Percentiles rank a stretch among this genome's conserved stretches.
These are phyloP conservation scores for Okamejei kenojei DNA, from an alignment of 2,797 vertebrate genomes.

Conservation along the genomic window DNA sequence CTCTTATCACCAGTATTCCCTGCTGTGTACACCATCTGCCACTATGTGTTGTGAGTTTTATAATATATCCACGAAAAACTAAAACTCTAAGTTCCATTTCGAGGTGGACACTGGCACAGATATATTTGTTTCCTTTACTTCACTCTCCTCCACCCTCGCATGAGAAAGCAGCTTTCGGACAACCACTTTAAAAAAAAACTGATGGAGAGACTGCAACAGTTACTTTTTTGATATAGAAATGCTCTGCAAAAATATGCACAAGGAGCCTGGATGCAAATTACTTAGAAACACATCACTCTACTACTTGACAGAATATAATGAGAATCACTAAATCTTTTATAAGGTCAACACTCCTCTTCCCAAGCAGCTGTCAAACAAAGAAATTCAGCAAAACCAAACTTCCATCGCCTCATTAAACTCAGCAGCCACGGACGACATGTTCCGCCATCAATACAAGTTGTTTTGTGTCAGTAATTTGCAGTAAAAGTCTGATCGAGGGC, in stretches of 20 bases:
- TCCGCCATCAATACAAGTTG: slow-evolving; percentile 70
- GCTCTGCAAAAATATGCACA: slow-evolving; percentile 36
- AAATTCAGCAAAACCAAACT: slow-evolving; percentile 95
- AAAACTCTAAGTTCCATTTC: slow-evolving; percentile 7
- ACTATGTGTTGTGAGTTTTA: slow-evolving; percentile 17
- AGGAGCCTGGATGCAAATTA: slow-evolving; percentile 77
- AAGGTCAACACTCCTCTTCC: slow-evolving; percentile 97
- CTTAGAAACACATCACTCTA: slow-evolving; percentile 80
- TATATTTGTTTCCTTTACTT: slow-evolving; percentile 7
- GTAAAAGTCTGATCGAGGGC: slow-evolving; percentile 58
- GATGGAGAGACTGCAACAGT: slow-evolving; percentile 34
- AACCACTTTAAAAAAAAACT: not conserved
- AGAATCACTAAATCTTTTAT: slow-evolving; percentile 99
- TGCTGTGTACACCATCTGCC: slow-evolving; percentile 23
- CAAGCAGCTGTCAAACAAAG: slow-evolving; percentile 99
- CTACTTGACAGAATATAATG: slow-evolving; percentile 99
- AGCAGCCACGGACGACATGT: slow-evolving; percentile 80
- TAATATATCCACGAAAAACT: slow-evolving; percentile 7
- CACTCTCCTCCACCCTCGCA: not conserved
- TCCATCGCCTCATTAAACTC: slow-evolving; percentile 99
- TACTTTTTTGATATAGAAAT: slow-evolving; percentile 38
- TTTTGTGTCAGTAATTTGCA: slow-evolving; percentile 99
- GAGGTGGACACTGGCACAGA: not conserved
- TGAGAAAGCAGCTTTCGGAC: slow-evolving; percentile 25
- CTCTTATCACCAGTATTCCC: slow-evolving; percentile 32